Evolutionary conservation across 2,113 vertebrate species (phyloP).

Genomic region (Channa argus): DNA sequence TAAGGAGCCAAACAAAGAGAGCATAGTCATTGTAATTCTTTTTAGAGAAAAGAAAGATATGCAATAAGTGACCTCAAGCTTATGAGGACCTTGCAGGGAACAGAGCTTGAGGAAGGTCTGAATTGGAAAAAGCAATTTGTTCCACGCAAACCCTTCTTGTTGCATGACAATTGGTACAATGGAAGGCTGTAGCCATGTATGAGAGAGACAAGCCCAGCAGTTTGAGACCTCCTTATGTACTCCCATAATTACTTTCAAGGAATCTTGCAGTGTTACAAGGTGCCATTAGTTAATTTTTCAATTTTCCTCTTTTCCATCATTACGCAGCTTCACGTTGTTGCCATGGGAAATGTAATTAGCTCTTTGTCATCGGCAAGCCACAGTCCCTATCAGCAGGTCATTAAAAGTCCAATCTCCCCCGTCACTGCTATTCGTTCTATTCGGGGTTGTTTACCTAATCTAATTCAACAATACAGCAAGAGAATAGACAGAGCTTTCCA

Average conservation of each 20-base stretch:
- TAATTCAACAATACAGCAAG: slow-evolving; percentile 19
- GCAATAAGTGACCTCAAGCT: slow-evolving; percentile 39
- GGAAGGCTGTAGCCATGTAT: background rate
- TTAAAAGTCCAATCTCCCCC: slow-evolving; percentile 50
- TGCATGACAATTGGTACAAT: slow-evolving; percentile 13
- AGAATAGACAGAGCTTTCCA: slow-evolving; percentile 40
- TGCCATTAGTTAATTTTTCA: slow-evolving; percentile 25
- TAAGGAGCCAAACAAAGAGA: slow-evolving; percentile 16
- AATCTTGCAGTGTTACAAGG: slow-evolving; percentile 14
- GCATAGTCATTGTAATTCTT: slow-evolving; percentile 21
- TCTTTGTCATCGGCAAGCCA: slow-evolving; percentile 33
- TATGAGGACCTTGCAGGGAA: slow-evolving; percentile 26
- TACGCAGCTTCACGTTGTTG: slow-evolving; percentile 20
- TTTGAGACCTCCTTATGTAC: background rate
- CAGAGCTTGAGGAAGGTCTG: background rate
- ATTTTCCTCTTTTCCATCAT: slow-evolving; percentile 12
- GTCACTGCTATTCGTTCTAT: slow-evolving; percentile 1
- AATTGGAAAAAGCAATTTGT: slow-evolving; percentile 55
- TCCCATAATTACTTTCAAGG: background rate
- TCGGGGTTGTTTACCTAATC: slow-evolving; percentile 54
- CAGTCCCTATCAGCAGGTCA: slow-evolving; percentile 38
- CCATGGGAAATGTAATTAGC: slow-evolving; percentile 57
- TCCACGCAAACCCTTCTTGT: slow-evolving; percentile 18
- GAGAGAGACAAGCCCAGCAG: background rate
- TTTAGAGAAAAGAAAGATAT: slow-evolving; percentile 30